Conservation (phyloP, 2,888 invertebrate genomes). For the Cephonodes hylas region DNA sequence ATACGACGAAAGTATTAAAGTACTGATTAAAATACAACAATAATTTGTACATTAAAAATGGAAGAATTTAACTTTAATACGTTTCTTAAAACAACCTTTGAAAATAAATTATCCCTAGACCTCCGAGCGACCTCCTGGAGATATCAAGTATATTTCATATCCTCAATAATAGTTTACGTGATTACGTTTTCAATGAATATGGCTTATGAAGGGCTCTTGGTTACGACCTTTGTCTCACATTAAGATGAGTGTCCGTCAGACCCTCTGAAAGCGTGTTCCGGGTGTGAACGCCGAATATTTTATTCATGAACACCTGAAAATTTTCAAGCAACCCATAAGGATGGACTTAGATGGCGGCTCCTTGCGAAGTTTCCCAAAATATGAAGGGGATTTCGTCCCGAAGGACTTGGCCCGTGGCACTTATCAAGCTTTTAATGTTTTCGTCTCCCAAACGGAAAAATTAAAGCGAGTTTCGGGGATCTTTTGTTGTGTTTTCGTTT, state of each 20-base stretch:
- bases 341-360: neutral
- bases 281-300: conserved; percentile 45
- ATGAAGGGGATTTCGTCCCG: neutral
- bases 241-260: conserved; percentile 34
- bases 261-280: conserved; percentile 20
- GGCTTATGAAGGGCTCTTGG: conserved; percentile 18
- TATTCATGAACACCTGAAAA: conserved; percentile 51
- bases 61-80: too few relatives aligned
- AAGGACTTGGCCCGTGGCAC: neutral
- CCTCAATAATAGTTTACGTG: neutral
- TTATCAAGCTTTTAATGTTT: conserved; percentile 1
- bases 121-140: too few relatives aligned
- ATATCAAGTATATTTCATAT: neutral
- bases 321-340: conserved; percentile 29
- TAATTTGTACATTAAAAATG: too few relatives aligned
- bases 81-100: too few relatives aligned
- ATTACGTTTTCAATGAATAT: neutral
- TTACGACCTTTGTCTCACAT: conserved; percentile 27
- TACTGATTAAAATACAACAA: too few relatives aligned
- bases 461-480: neutral
- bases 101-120: too few relatives aligned
- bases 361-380: neutral
- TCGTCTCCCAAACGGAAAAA: neutral
- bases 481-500: neutral
- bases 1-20: too few relatives aligned